These are phyloP conservation scores for Cirrhinus mrigala DNA, from an alignment of 2,797 vertebrate species.

Conservation along the genomic window DNA sequence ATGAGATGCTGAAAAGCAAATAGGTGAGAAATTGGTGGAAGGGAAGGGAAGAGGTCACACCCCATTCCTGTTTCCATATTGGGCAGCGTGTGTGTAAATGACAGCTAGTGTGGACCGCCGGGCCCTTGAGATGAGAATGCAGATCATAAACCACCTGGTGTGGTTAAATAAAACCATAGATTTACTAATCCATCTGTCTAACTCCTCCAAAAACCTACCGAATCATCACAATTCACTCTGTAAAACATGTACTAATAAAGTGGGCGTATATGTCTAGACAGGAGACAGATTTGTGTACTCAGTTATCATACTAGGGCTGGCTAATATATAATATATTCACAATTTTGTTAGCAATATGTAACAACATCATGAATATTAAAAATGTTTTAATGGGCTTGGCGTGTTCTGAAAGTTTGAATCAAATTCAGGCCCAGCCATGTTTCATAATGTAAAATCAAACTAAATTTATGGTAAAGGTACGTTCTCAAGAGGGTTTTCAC, in stretches of 20 bases:
- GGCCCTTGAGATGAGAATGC: conserved; percentile 52
- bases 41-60: not conserved
- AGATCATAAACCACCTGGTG: conserved; percentile 58
- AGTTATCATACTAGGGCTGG: not conserved
- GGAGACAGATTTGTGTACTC: too few species aligned
- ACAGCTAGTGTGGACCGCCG: not conserved
- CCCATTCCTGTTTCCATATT: not conserved
- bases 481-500: not conserved
- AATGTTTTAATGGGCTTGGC: not conserved
- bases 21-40: conserved; percentile 20
- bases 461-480: not conserved
- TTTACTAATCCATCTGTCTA: not conserved
- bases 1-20: conserved; percentile 26
- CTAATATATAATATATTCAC: not conserved
- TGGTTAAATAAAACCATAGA: conserved; percentile 73
- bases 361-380: not conserved
- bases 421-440: not conserved
- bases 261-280: not conserved
- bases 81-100: not conserved
- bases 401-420: not conserved
- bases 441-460: not conserved
- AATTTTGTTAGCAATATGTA: not conserved
- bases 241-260: not conserved
- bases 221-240: not conserved
- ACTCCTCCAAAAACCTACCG: not conserved